phyloP scores from a whole-genome alignment of 2,797 vertebrate species.

The Benthosema pterotum region DNA sequence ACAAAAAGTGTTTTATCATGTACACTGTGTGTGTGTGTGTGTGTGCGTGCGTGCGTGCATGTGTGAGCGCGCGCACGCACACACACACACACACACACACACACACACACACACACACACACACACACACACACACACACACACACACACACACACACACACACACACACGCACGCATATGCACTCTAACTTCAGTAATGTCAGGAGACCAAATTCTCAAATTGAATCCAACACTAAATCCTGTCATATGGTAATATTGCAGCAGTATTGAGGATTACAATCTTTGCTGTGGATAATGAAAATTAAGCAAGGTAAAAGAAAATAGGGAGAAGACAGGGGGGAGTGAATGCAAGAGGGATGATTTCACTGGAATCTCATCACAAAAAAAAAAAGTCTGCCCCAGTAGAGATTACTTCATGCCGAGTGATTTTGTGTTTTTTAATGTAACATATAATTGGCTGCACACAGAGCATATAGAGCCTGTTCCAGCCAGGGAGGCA shows the following conservation, averaged over 20 bases:
- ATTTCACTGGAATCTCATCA: constrained; percentile 49
- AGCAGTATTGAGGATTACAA: constrained; percentile 43
- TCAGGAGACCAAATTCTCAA: constrained; percentile 22
- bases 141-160: too few relatives aligned
- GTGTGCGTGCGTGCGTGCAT: too few relatives aligned
- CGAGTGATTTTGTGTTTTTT: constrained; percentile 40
- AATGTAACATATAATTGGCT: constrained; percentile 37
- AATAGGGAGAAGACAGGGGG: constrained; percentile 13
- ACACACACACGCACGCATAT: too few relatives aligned
- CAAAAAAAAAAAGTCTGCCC: constrained; percentile 48
- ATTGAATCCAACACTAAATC: constrained; percentile 17
- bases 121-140: too few relatives aligned
- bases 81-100: too few relatives aligned
- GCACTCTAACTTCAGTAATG: constrained; percentile 17
- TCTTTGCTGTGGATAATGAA: constrained; percentile 45
- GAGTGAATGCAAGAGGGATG: constrained; percentile 33
- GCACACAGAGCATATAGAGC: constrained; percentile 31
- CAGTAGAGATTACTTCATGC: constrained; percentile 53
- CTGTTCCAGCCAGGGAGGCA: constrained; percentile 20
- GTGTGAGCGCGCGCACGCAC: too few relatives aligned
- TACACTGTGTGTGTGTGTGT: too few relatives aligned
- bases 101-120: too few relatives aligned
- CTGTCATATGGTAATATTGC: constrained; percentile 40
- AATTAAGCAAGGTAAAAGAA: constrained; percentile 44
- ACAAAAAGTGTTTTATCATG: too few relatives aligned